Percentiles rank a stretch among this genome's conserved stretches.
Conservation (phyloP, 2,888 invertebrate species). For the Eudasyphora cyanicolor region DNA sequence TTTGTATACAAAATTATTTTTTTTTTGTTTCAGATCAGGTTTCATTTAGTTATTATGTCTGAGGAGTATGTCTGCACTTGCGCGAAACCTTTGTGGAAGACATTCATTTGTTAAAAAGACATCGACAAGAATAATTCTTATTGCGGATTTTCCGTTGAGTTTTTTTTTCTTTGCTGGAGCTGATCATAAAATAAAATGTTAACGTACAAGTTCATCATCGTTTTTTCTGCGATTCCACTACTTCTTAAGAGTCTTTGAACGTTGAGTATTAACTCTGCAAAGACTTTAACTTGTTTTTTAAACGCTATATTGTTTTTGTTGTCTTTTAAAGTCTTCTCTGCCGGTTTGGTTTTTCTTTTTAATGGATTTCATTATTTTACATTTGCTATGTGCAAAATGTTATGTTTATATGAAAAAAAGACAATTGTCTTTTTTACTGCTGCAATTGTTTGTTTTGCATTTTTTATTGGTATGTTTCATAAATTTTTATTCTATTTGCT, state of each 20-base stretch:
- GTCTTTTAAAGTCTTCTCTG: background rate
- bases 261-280: background rate
- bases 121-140: background rate
- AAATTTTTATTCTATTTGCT: constrained; percentile 1
- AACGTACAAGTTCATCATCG: constrained; percentile 16
- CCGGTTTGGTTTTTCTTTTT: background rate
- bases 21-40: too few relatives aligned
- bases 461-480: background rate
- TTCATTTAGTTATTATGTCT: background rate
- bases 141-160: background rate
- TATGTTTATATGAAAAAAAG: background rate
- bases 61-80: background rate
- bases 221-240: background rate
- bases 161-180: too few relatives aligned
- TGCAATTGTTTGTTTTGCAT: background rate
- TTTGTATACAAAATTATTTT: too few relatives aligned
- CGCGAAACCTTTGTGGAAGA: background rate
- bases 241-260: background rate
- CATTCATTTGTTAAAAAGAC: background rate
- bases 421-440: too few relatives aligned
- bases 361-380: too few relatives aligned
- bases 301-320: background rate
- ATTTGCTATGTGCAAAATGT: background rate
- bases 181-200: background rate
- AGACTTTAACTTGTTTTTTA: background rate